Conservation (phyloP, 2,888 invertebrate species). For the Hirtodrosophila cameraria region DNA sequence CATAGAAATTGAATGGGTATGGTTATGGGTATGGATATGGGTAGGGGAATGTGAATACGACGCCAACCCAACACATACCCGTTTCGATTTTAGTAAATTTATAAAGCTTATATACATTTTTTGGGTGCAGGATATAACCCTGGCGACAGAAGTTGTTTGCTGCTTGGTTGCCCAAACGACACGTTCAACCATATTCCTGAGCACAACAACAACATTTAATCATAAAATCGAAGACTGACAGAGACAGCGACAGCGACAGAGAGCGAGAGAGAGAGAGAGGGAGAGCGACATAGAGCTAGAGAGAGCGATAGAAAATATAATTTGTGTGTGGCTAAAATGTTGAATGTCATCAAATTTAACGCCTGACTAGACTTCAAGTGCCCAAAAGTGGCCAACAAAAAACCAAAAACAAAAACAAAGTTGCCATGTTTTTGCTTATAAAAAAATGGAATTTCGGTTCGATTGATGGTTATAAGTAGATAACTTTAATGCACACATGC, state of each 20-base stretch:
- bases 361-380: constrained; percentile 62
- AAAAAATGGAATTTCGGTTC: no score
- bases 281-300: background rate
- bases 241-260: constrained; percentile 4
- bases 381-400: constrained; percentile 40
- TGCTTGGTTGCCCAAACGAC: constrained; percentile 64
- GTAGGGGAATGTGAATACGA: no score
- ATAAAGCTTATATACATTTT: constrained; percentile 38
- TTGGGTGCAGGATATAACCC: constrained; percentile 38
- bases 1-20: constrained; percentile 65
- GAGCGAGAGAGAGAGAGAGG: background rate
- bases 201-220: constrained; percentile 40
- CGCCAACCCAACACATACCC: no score
- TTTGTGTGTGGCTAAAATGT: constrained; percentile 49
- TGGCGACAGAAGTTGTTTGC: constrained; percentile 57
- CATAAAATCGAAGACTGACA: constrained; percentile 44
- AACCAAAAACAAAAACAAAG: no score
- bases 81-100: constrained; percentile 60
- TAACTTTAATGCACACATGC: background rate
- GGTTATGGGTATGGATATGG: no score
- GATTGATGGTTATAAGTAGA: constrained; percentile 4
- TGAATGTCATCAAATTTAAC: constrained; percentile 70
- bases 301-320: background rate
- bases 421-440: constrained; percentile 7
- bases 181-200: constrained; percentile 50